Evolutionary conservation across 2,888 invertebrate genomes (phyloP), one percentile per base, ranked within the genome.

Genomic region (Drymonia ruficornis): DNA sequence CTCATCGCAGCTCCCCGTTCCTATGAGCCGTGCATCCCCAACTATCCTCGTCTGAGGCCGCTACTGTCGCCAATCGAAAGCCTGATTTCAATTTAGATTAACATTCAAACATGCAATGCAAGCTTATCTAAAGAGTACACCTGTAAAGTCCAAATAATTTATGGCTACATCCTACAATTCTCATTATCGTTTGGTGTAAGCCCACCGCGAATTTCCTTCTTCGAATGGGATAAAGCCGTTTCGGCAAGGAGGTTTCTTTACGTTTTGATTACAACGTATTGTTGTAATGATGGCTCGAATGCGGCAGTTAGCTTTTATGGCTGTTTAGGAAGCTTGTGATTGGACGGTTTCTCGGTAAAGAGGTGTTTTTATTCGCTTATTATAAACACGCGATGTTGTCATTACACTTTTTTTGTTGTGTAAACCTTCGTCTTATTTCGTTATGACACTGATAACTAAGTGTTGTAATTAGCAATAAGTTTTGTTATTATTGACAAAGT

Each of bases 51-150:
- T 78, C 75, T 72, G 76, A 71, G 75, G 63, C 78, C 72, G 80
- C 80, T 80, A 77, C 84, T 87, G 91, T 91, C 90, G 86, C 90
- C 88, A 86, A 91, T 90, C 87, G 87, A 89, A 90, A 78, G 89
- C 83, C 88, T 81, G 91, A 92, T 92, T 91, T 90, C 91, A 91
- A 91, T 92, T 92, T 81, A 91, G 91, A 91, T 91, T 87, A 90
- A 73, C 73, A 71, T 76, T 84, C 87, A 84, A 89, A 90, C 87
- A 89, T 89, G 88, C 86, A 84, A 81, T 82, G 87, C 79, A 86
- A 81, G 82, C 89, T 89, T 91, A 91, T 91, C 90, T 89, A 84
- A 85, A 85, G 76, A 85, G 85, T 89, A 90, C 89, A 92, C 91
- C 90, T 91, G 90, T 89, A 87, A 84, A 87, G 81, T 88, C 85